phyloP scores from a whole-genome alignment of 2,888 invertebrate species.

The Sthenelais limicola region DNA sequence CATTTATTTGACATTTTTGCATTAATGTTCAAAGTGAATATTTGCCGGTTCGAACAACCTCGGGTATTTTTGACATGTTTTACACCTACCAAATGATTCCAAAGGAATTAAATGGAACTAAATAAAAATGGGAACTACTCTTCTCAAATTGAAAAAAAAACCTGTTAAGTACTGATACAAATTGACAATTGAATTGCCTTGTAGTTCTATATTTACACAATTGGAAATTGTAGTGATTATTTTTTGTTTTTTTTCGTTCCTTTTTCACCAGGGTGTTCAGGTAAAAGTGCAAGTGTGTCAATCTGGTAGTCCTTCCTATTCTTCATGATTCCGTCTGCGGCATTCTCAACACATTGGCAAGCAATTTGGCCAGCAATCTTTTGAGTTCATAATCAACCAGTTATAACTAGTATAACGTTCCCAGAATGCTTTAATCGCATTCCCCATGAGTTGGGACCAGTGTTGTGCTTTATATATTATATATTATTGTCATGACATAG shows the following conservation, averaged over 20 bases:
- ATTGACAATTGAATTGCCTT: no score
- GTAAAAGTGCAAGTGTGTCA: conserved; percentile 12
- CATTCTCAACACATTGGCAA: conserved; percentile 10
- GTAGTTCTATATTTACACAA: no score
- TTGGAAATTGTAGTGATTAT: conserved; percentile 14
- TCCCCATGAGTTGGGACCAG: conserved; percentile 17
- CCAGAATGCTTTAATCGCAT: conserved; percentile 13
- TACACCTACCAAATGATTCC: no score
- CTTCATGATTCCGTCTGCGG: conserved; percentile 15
- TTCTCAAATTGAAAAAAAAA: no score
- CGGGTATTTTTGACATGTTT: conserved; percentile 20
- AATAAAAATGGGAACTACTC: no score
- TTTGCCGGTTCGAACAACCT: conserved; percentile 27
- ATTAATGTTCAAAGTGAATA: conserved; percentile 22
- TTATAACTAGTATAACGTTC: not conserved
- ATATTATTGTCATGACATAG: not conserved
- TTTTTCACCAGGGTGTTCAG: conserved; percentile 35
- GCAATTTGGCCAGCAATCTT: conserved; percentile 23
- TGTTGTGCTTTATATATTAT: conserved; percentile 7
- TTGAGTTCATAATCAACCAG: no score
- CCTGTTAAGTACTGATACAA: no score
- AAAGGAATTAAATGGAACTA: no score
- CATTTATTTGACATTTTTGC: not conserved
- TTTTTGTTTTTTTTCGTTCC: conserved; percentile 21
- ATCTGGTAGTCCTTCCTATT: conserved; percentile 23